Evolutionary conservation across 2,888 invertebrate genomes (phyloP), one percentile per base, ranked within the genome.

Genomic region (Idaea dimidiata): DNA sequence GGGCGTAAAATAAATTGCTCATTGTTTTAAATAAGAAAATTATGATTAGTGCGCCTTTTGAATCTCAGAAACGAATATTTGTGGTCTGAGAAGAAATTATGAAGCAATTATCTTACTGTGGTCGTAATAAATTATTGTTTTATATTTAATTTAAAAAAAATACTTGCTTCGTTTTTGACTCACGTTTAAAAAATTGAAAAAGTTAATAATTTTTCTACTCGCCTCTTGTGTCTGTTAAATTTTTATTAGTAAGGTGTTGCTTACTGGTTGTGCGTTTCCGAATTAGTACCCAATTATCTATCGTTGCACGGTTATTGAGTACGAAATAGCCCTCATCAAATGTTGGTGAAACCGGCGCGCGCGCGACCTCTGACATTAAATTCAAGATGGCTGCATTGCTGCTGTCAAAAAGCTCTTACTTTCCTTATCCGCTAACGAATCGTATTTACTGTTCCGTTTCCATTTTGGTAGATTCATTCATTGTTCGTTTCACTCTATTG

Each of bases 331-430:
- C 80, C 76, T 78, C 82, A 82, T 87, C 83, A 81, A 78, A 78
- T 77, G 74, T 78, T 78, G 80, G 88, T 80, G 88, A 88, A 88
- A 90, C 87, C 74, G 80, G 78, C 76, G 80, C 78, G 82, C 83
- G 77, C 79, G 68, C 81, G 83, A 90, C 86, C 91, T 89, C 76
- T 91, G 90, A 86, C 87, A 86, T 80, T 75, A 73, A 81, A 85
- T 79, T 70, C 82, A 89, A 90, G 81, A 90, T 89, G 89, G 88
- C 85, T 72, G 83, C 76, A 64, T 70, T 77, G 77, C 84, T 88
- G 89, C 84, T 88, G 89, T 87, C 89, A 86, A 80, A 83, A 84
- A 80, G 81, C 87, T 87, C 82, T 87, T 86, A 86, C 87, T 89
- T 89, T 89, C 86, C 82, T 76, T 87, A 87, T 84, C 85, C 76